These are phyloP conservation scores for Autographa gamma DNA, from an alignment of 2,888 invertebrate genomes.

Conservation along the genomic window DNA sequence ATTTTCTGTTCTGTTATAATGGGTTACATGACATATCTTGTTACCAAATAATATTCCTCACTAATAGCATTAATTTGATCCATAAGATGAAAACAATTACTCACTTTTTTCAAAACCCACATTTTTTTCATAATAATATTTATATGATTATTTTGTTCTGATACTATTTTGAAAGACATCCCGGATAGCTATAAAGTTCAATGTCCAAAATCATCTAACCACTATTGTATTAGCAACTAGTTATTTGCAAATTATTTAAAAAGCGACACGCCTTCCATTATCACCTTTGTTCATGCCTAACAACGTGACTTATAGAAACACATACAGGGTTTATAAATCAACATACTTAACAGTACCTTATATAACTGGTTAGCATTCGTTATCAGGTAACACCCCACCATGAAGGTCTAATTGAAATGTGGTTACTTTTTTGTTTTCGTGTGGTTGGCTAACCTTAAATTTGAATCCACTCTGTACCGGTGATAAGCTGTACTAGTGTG, in stretches of 20 bases:
- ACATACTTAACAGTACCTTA: conserved; percentile 17
- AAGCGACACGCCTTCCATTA: conserved; percentile 8
- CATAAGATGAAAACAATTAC: too few relatives aligned
- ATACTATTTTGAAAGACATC: too few relatives aligned
- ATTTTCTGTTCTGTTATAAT: too few relatives aligned
- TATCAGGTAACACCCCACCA: neutral
- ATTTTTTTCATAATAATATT: too few relatives aligned
- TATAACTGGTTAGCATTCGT: conserved; percentile 21
- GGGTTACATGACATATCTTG: too few relatives aligned
- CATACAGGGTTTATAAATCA: neutral
- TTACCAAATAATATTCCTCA: too few relatives aligned
- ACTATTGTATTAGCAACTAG: neutral
- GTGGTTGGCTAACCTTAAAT: conserved; percentile 15
- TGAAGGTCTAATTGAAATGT: conserved; percentile 16
- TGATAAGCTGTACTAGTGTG: conserved; percentile 8
- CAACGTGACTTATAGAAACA: conserved; percentile 1
- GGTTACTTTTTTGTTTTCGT: conserved; percentile 10
- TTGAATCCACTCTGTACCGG: conserved; percentile 18
- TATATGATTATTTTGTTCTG: too few relatives aligned
- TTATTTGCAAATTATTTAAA: neutral
- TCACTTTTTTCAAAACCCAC: too few relatives aligned
- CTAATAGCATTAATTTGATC: too few relatives aligned
- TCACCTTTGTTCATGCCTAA: conserved; percentile 7
- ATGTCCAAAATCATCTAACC: neutral
- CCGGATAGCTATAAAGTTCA: neutral